Conservation (phyloP, 1,140 invertebrate species). For the Drosophila truncata region DNA sequence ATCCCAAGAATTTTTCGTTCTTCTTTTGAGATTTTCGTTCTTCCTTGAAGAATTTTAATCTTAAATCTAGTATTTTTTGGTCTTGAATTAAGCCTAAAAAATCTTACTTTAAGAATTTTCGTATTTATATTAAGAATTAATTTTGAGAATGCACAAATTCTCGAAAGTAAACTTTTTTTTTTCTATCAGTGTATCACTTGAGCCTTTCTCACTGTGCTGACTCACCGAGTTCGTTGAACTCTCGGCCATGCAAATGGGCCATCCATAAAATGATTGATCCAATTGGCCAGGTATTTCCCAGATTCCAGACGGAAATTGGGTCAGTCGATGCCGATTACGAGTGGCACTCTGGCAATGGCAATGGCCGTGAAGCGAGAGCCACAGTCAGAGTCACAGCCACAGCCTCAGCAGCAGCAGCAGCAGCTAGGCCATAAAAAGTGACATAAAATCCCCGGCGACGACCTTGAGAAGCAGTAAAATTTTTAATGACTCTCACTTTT, state of each 20-base stretch:
- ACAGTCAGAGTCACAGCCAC: constrained; percentile 1
- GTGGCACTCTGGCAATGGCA: constrained; percentile 18
- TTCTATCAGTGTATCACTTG: no score
- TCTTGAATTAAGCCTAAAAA: no score
- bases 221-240: constrained; percentile 31
- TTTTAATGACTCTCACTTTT: constrained; percentile 85
- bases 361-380: constrained; percentile 37
- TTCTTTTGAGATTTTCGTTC: no score
- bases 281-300: constrained; percentile 42
- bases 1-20: no score
- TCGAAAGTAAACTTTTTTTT: no score
- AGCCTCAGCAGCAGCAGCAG: constrained; percentile 7
- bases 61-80: no score
- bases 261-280: constrained; percentile 35
- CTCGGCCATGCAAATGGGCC: constrained; percentile 16
- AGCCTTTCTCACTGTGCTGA: neutral
- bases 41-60: no score
- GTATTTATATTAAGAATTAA: no score
- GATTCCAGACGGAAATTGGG: constrained; percentile 53
- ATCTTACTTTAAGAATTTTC: no score
- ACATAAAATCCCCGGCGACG: constrained; percentile 81
- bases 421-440: constrained; percentile 68
- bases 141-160: no score
- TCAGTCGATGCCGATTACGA: constrained; percentile 45
- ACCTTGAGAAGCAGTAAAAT: constrained; percentile 85